Evolutionary conservation across 2,888 invertebrate species (phyloP).

Genomic region (Rhogogaster chlorosoma): DNA sequence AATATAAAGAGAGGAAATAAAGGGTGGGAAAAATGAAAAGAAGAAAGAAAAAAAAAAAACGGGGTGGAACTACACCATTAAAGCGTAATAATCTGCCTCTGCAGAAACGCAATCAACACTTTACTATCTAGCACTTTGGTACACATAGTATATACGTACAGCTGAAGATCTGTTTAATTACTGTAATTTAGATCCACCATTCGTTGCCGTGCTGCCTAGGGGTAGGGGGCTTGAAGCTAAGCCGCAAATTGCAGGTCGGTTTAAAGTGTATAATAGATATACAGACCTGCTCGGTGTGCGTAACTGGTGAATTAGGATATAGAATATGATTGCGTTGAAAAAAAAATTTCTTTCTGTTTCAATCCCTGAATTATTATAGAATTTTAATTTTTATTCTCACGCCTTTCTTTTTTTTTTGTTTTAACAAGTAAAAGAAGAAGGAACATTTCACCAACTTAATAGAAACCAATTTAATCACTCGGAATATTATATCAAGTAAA

Average conservation of each 20-base stretch:
- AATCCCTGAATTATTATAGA: not conserved
- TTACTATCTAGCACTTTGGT: not conserved
- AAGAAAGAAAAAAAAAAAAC: not conserved
- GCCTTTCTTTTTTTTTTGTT: not conserved
- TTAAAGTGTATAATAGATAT: constrained; percentile 11
- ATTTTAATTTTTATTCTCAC: too few species aligned
- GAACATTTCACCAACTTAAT: too few species aligned
- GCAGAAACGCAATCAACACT: constrained; percentile 29
- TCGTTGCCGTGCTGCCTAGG: not conserved
- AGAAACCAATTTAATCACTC: too few species aligned
- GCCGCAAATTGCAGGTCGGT: constrained; percentile 20
- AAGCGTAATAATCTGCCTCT: not conserved
- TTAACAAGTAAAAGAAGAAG: too few species aligned
- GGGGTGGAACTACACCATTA: not conserved
- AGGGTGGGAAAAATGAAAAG: not conserved
- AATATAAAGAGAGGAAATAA: not conserved
- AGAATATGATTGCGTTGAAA: not conserved
- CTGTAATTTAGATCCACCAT: constrained; percentile 20
- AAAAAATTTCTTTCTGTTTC: not conserved
- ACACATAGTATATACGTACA: not conserved
- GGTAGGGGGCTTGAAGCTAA: not conserved
- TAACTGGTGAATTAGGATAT: not conserved
- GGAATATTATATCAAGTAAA: too few species aligned
- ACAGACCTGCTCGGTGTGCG: not conserved
- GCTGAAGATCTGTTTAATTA: constrained; percentile 44